phyloP scores from a whole-genome alignment of 2,113 vertebrate species.

The Ceyx cyanopectus region DNA sequence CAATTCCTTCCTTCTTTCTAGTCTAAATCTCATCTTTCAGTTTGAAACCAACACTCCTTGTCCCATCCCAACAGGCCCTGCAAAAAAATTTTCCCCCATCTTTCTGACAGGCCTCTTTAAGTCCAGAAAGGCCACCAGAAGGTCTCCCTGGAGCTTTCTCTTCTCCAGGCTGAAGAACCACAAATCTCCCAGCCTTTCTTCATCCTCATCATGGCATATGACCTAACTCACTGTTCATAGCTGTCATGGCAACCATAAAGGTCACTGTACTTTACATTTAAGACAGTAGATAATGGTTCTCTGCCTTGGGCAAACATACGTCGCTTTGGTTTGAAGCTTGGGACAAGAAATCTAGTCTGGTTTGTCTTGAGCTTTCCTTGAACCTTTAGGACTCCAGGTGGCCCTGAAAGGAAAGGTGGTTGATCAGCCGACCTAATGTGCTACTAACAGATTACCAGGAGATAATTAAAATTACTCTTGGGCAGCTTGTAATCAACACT shows the following conservation, averaged over 20 bases:
- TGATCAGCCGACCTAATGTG: neutral
- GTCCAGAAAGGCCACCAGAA: neutral
- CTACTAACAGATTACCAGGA: neutral
- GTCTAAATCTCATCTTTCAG: neutral
- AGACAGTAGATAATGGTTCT: neutral
- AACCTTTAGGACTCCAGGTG: neutral
- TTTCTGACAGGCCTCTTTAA: neutral
- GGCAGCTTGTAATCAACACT: neutral
- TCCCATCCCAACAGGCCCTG: neutral
- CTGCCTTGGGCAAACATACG: neutral
- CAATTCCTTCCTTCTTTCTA: neutral
- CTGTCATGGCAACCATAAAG: neutral
- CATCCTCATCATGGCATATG: neutral
- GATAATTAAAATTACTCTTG: neutral
- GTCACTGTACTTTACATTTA: neutral
- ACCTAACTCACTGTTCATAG: neutral
- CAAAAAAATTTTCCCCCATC: neutral
- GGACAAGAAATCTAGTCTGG: neutral
- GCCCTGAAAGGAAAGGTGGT: neutral
- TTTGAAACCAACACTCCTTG: neutral
- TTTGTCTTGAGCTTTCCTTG: neutral
- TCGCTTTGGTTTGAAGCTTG: neutral
- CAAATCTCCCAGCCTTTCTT: neutral
- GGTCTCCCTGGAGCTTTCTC: neutral
- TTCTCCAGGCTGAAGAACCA: neutral